These are phyloP conservation scores for Syngnathus floridae DNA, from an alignment of 2,113 vertebrate species.

Conservation along the genomic window DNA sequence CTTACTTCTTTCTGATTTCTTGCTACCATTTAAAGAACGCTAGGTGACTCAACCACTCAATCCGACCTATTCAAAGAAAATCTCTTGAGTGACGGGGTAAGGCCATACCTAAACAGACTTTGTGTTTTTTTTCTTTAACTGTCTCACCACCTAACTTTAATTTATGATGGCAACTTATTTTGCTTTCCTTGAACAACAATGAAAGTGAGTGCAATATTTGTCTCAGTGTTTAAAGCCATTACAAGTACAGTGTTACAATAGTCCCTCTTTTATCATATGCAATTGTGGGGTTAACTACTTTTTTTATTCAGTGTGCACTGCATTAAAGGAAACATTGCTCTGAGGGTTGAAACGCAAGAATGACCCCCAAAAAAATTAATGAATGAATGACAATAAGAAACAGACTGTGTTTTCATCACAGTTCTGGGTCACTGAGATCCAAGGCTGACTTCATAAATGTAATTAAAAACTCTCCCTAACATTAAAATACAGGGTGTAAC, in stretches of 20 bases:
- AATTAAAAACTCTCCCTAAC: neutral
- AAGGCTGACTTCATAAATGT: neutral
- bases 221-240: slow-evolving; percentile 11
- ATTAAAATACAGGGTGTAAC: neutral
- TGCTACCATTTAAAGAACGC: slow-evolving; percentile 63
- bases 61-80: slow-evolving; percentile 65
- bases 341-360: slow-evolving; percentile 24
- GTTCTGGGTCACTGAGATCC: neutral
- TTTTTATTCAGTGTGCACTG: neutral
- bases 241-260: neutral
- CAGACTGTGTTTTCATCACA: neutral
- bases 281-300: neutral
- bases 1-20: slow-evolving; percentile 53
- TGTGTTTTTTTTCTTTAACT: neutral
- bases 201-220: slow-evolving; percentile 16
- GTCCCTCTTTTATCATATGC: neutral
- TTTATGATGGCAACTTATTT: slow-evolving; percentile 43
- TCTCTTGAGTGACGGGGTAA: slow-evolving; percentile 49
- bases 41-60: slow-evolving; percentile 57
- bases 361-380: slow-evolving; percentile 22
- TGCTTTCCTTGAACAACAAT: slow-evolving; percentile 48
- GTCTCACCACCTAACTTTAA: slow-evolving; percentile 51
- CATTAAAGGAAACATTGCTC: no score
- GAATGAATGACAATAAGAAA: slow-evolving; percentile 1
- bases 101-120: slow-evolving; percentile 58